A percentile compares a stretch with the other conserved stretches of the same genome.
phyloP scores from a whole-genome alignment of 2,888 invertebrate species.

The Rotaria socialis region DNA sequence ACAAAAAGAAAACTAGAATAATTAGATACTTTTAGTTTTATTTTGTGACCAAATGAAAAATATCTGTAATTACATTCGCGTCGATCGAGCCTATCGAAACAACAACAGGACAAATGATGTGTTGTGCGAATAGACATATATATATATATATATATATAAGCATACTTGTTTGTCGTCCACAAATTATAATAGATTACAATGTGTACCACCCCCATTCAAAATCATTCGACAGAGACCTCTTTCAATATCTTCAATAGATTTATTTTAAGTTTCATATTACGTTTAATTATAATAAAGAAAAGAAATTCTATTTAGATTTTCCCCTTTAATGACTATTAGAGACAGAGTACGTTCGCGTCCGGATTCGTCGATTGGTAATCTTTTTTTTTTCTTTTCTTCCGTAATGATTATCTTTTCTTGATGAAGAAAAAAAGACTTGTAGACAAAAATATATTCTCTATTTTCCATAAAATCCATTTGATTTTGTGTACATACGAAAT shows the following conservation, averaged over 20 bases:
- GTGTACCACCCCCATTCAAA: neutral
- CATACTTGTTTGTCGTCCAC: neutral
- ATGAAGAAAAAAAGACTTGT: too few relatives aligned
- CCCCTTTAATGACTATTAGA: neutral
- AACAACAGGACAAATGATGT: constrained; percentile 2
- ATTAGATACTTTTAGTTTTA: neutral
- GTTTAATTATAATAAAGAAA: neutral
- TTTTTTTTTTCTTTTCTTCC: too few relatives aligned
- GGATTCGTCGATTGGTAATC: neutral
- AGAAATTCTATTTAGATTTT: neutral
- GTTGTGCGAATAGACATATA: neutral
- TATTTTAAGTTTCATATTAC: neutral
- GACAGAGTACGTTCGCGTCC: constrained; percentile 20
- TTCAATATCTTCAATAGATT: neutral
- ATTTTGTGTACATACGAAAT: too few relatives aligned
- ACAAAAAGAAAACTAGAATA: neutral
- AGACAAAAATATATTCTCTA: too few relatives aligned
- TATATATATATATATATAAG: neutral
- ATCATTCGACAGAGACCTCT: constrained; percentile 5
- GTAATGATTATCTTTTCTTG: too few relatives aligned
- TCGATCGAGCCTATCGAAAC: neutral
- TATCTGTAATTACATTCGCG: neutral
- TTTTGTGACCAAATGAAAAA: neutral
- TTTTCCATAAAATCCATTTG: too few relatives aligned
- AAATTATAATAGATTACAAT: neutral